Base-by-base conservation (phyloP, 2,113 vertebrate genomes). In the Brachyhypopomus gauderio region DNA sequence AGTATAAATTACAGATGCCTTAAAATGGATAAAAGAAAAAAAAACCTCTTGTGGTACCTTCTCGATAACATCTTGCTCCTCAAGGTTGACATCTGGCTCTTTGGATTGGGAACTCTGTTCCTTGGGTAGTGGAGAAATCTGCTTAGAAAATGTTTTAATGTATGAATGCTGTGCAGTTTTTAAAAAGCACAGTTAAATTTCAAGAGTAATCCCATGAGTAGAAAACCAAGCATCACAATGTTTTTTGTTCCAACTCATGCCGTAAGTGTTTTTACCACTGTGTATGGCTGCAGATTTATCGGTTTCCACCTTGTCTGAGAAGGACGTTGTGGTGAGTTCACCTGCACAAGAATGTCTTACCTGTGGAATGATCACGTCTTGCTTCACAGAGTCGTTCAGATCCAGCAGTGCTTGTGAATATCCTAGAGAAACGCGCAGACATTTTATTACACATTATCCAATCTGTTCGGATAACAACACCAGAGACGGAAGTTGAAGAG, bases 281-380 rank as follows among this genome's bases (percentile, higher is more conserved):
- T 60, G 19, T 22, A 5, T n/a, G 58, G n/a, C 5, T 8, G n/a
- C 58, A 64, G 25, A 11, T 30, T 30, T 16, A 30, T 30, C 1
- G 12, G 19, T 66, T 66, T 34, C 0, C 34, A 38, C 19, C 8
- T 38, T 20, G 17, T 8, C 27, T 66, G 16, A 20, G 12, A 66
- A 75, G 4, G 2, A 11, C 59, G 7, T 8, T 23, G 30, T 22
- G 20, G 4, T 25, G 14, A 52, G 3, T 20, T 67, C 19, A 30
- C 64, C 56, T 9, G 6, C 34, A 67, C 64, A 38, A 7, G 19
- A 12, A 45, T 2, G n/a, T 48, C 69, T 75, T 41, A 85, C 83
- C 79, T 75, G 11, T 36, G 23, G 30, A 45, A 11, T 22, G 36
- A 27, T 17, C 56, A 9, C n/a, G 48, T 80, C 73, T 38, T 71